Conservation (phyloP, 2,888 invertebrate species). For the Rapana venosa region DNA sequence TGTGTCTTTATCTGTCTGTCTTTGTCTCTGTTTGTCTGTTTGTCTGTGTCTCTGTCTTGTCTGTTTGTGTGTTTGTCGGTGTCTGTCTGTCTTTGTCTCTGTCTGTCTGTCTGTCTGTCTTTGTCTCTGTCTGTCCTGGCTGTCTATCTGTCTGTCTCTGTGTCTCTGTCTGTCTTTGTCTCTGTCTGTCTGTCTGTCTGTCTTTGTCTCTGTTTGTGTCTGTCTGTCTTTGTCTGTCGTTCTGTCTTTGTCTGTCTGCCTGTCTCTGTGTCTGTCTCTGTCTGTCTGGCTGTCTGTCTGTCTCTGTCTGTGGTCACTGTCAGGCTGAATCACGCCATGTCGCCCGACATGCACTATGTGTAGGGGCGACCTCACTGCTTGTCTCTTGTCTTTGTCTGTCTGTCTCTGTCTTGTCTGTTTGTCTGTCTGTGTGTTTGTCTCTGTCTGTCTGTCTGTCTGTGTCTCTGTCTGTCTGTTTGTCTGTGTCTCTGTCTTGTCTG, state of each 20-base stretch:
- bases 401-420: not conserved
- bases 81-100: no score
- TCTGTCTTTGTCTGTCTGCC: no score
- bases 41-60: not conserved
- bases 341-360: not conserved
- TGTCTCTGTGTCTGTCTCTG: no score
- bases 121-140: no score
- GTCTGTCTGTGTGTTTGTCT: not conserved
- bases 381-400: not conserved
- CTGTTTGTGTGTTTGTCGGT: not conserved
- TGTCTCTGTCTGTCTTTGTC: no score
- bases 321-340: constrained; percentile 14
- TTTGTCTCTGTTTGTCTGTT: not conserved
- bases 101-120: no score
- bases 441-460: no score
- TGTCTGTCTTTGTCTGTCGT: constrained; percentile 15
- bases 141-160: not conserved
- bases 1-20: no score
- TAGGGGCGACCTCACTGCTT: no score
- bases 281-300: not conserved
- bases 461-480: no score
- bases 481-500: no score
- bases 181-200: not conserved
- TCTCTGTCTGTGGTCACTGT: no score
- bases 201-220: not conserved